Percentiles rank a stretch among this genome's conserved stretches.
Evolutionary conservation across 2,888 invertebrate species (phyloP).

Genomic region (Diogma glabrata): DNA sequence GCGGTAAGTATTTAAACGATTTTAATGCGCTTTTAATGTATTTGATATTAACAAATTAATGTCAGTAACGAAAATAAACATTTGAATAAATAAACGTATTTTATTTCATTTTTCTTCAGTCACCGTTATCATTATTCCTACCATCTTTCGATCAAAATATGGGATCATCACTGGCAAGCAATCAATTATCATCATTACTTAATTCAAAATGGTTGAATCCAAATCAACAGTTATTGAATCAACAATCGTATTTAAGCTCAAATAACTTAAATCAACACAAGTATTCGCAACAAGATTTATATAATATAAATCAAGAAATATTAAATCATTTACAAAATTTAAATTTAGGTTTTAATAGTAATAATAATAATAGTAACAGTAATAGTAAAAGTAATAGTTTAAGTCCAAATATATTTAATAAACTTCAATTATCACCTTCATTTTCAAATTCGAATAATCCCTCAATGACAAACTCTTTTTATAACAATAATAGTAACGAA

Average conservation of each 20-base stretch:
- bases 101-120: constrained; percentile 19
- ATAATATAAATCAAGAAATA: constrained; percentile 36
- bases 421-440: background rate
- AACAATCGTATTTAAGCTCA: constrained; percentile 32
- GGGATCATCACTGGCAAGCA: constrained; percentile 26
- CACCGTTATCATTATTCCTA: constrained; percentile 28
- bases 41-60: no score
- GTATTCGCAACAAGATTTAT: constrained; percentile 35
- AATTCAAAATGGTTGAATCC: no score
- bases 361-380: constrained; percentile 11
- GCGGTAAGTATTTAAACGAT: no score
- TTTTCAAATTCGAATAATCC: background rate
- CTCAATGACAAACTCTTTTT: background rate
- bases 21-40: no score
- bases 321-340: constrained; percentile 34
- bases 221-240: constrained; percentile 32
- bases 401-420: background rate
- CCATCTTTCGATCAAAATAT: constrained; percentile 4
- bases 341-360: constrained; percentile 26
- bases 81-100: no score
- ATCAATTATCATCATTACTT: constrained; percentile 13
- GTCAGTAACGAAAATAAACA: no score
- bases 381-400: background rate
- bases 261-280: constrained; percentile 36
- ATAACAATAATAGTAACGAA: constrained; percentile 17